Base-by-base conservation (phyloP, 30 jellyfish, hydroid and myxozoan species). In the Sanderia malayensis region DNA sequence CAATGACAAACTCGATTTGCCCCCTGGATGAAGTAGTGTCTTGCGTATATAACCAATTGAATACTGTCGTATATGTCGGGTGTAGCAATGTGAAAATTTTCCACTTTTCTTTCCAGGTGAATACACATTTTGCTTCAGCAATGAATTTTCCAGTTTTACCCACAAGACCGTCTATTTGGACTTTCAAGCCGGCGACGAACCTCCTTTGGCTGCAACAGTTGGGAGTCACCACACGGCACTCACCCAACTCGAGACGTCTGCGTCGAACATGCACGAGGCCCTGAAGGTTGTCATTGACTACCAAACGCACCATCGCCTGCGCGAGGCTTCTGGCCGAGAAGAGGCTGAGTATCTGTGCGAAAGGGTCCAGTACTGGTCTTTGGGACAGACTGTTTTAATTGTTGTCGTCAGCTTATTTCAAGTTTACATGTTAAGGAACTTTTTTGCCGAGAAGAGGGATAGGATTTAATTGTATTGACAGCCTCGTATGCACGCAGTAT, bases 301-400 rank as follows among this genome's bases (percentile, higher is more conserved):
- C 70, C 98, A 90, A 52, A 90, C 98, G 9, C 98, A 90, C 67
- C 98, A 90, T 59, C 92, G 98, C 46, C 73, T 90, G 8, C 82
- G 98, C 19, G 98, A 90, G 72, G 85, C 93, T 44, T 83, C 98
- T 18, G 94, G 96, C 9, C 75, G 98, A 21, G 96, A 83, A 0
- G 89, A 68, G 70, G 98, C 98, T 18, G 98, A 90, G 44, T 81
- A 83, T 70, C 49, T 90, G 33, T 64, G 86, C 71, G 98, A 90
- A 67, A 67, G 98, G 31, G 98, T 90, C 20, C 98, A 90, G 73
- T 90, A 90, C 68, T 90, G 98, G 98, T 90, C 98, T 0, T 65
- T 90, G 0, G 98, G 98, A 78, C 98, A 90, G 66, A 73, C 96
- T 6, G 90, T 84, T 0, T 23, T 84, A 9, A 84, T 90, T 19